phyloP scores from a whole-genome alignment of 2,113 vertebrate species.

The Apeltes quadracus region DNA sequence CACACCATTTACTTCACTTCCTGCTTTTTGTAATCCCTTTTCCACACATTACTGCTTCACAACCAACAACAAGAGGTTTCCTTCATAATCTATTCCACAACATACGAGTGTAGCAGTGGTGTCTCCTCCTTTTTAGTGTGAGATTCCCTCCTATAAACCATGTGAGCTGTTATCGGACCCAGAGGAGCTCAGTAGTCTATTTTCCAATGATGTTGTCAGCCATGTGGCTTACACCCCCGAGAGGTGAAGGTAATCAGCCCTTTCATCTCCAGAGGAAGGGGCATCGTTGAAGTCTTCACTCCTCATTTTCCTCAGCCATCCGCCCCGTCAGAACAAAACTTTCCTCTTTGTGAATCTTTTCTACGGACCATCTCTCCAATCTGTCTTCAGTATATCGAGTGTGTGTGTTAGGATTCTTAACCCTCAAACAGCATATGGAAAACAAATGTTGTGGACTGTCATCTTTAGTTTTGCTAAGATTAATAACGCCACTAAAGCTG shows the following conservation, averaged over 20 bases:
- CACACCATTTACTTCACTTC: slow-evolving; percentile 8
- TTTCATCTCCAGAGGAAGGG: slow-evolving; percentile 79
- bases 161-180: slow-evolving; percentile 81
- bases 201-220: slow-evolving; percentile 84
- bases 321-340: slow-evolving; percentile 20
- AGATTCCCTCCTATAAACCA: slow-evolving; percentile 70
- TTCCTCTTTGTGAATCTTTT: slow-evolving; percentile 22
- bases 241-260: slow-evolving; percentile 82
- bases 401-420: not conserved
- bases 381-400: not conserved
- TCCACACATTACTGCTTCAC: slow-evolving; percentile 24
- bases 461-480: slow-evolving; percentile 21
- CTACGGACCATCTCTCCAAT: not conserved
- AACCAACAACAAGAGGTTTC: slow-evolving; percentile 35
- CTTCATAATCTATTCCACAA: slow-evolving; percentile 61
- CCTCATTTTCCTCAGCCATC: slow-evolving; percentile 62
- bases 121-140: slow-evolving; percentile 77
- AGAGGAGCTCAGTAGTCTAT: slow-evolving; percentile 79
- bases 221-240: slow-evolving; percentile 79
- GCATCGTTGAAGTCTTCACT: slow-evolving; percentile 63
- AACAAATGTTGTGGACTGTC: slow-evolving; percentile 17
- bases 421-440: slow-evolving; percentile 16
- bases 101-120: slow-evolving; percentile 57
- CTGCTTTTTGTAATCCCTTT: slow-evolving; percentile 15
- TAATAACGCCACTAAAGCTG: slow-evolving; percentile 16